These are phyloP conservation scores for Catocala sponsa DNA, from an alignment of 2,888 invertebrate species.

Conservation along the genomic window DNA sequence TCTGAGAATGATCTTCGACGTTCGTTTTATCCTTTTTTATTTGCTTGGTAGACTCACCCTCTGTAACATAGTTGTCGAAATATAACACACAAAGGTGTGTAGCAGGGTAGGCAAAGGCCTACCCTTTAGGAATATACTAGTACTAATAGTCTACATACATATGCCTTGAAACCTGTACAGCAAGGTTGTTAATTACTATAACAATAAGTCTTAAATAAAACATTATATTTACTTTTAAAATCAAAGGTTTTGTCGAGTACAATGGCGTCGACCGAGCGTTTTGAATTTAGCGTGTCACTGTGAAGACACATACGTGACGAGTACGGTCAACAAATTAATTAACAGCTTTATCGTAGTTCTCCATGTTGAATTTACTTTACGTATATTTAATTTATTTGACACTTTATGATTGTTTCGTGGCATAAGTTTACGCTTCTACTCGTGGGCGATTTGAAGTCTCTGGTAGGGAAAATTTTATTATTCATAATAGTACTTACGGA, in stretches of 20 bases:
- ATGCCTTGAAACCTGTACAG: not conserved
- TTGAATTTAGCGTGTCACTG: slow-evolving; percentile 50
- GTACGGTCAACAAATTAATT: slow-evolving; percentile 23
- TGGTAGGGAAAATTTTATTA: too few species aligned
- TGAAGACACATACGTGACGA: slow-evolving; percentile 20
- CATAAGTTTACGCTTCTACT: too few species aligned
- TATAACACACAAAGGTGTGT: too few species aligned
- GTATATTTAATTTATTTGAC: slow-evolving; percentile 15
- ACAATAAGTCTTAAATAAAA: slow-evolving; percentile 40
- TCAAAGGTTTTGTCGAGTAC: slow-evolving; percentile 31
- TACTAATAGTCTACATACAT: not conserved
- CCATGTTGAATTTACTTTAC: slow-evolving; percentile 1
- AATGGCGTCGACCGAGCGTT: slow-evolving; percentile 37
- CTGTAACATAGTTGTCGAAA: too few species aligned
- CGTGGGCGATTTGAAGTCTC: too few species aligned
- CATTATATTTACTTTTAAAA: slow-evolving; percentile 46
- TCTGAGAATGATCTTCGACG: too few species aligned
- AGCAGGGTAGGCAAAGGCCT: too few species aligned
- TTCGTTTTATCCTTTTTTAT: too few species aligned
- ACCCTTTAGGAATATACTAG: not conserved
- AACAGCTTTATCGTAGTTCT: slow-evolving; percentile 11
- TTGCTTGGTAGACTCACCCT: too few species aligned
- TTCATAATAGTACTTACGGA: too few species aligned
- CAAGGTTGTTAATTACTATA: slow-evolving; percentile 32
- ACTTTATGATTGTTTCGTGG: not conserved